phyloP scores from a whole-genome alignment of 2,888 invertebrate species.

The Apotomis betuletana region DNA sequence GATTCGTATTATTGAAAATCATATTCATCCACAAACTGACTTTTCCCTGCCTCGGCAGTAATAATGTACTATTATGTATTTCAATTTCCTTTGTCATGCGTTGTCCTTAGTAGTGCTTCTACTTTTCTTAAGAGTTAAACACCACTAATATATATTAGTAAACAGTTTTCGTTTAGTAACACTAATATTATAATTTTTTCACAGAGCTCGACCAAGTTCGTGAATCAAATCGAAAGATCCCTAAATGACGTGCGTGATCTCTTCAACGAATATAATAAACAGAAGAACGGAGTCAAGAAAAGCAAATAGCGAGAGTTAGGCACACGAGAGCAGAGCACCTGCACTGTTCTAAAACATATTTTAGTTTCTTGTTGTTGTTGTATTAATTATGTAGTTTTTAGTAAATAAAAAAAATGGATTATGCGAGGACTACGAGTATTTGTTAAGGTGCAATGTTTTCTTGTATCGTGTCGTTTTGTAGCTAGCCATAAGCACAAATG shows the following conservation, averaged over 20 bases:
- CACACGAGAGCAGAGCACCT: slow-evolving; percentile 32
- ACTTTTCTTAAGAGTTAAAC: too few relatives aligned
- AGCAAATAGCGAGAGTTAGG: slow-evolving; percentile 51
- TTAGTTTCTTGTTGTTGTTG: slow-evolving; percentile 43
- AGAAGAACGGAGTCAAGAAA: slow-evolving; percentile 62
- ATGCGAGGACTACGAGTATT: slow-evolving; percentile 23
- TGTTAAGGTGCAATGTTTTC: slow-evolving; percentile 29
- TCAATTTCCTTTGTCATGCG: too few relatives aligned
- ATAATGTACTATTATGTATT: too few relatives aligned
- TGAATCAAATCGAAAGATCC: slow-evolving; percentile 87
- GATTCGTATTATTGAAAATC: too few relatives aligned
- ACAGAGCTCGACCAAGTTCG: slow-evolving; percentile 92
- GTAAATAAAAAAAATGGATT: slow-evolving; percentile 21
- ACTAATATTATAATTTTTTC: slow-evolving; percentile 48
- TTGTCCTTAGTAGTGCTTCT: too few relatives aligned
- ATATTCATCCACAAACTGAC: too few relatives aligned
- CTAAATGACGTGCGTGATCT: slow-evolving; percentile 88
- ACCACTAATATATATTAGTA: too few relatives aligned
- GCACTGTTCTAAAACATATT: slow-evolving; percentile 51
- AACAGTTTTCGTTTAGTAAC: neutral
- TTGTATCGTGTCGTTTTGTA: slow-evolving; percentile 22
- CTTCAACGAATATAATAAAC: slow-evolving; percentile 84
- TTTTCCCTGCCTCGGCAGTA: too few relatives aligned
- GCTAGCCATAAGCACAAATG: slow-evolving; percentile 26
- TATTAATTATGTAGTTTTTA: slow-evolving; percentile 43